Percentiles rank a stretch among this genome's conserved stretches.
Conservation (phyloP, 1,140 invertebrate genomes). For the Globodera ellingtonae region DNA sequence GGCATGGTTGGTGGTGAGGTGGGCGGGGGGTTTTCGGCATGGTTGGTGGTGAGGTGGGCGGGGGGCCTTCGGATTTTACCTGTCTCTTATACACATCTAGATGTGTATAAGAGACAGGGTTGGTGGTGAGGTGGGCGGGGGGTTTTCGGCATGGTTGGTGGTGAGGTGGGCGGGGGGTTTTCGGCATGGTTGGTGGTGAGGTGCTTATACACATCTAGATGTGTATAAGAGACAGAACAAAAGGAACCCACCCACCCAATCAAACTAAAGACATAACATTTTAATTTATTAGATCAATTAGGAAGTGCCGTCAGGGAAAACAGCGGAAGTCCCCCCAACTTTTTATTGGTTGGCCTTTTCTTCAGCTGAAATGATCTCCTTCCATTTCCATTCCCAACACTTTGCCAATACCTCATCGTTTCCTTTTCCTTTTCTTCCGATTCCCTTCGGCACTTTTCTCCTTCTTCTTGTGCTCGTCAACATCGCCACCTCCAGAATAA, state of each 20-base stretch:
- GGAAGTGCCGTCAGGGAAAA: background rate
- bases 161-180: no score
- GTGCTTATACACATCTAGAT: no score
- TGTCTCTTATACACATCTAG: no score
- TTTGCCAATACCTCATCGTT: background rate
- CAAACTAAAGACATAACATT: background rate
- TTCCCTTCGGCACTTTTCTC: background rate
- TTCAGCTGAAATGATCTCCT: background rate
- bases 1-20: no score
- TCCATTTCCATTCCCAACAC: background rate
- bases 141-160: no score
- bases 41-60: no score
- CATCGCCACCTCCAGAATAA: background rate
- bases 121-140: no score
- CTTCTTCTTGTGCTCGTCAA: background rate
- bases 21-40: no score
- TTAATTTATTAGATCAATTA: background rate
- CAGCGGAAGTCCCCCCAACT: background rate
- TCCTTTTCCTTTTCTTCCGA: background rate
- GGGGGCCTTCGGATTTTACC: no score
- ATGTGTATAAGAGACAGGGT: no score
- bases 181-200: no score
- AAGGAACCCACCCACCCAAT: background rate
- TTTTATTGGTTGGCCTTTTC: background rate
- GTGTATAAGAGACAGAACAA: no score